Conservation (phyloP, 2,888 invertebrate species). For the Synergus laeviventris region DNA sequence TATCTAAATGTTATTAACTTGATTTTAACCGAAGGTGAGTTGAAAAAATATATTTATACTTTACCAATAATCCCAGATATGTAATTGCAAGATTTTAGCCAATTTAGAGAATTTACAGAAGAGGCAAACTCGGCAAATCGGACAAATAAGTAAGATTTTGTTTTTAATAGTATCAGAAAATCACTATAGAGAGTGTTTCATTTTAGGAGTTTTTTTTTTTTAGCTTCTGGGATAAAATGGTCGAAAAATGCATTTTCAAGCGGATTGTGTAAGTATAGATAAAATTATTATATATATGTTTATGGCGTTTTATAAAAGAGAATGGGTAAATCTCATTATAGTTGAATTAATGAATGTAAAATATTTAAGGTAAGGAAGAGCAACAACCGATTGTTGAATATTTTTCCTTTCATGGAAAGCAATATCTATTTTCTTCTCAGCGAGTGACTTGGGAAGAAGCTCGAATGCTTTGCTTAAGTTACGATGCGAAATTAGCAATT, state of each 20-base stretch:
- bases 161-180: neutral
- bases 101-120: neutral
- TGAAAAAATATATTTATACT: neutral
- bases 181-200: neutral
- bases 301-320: neutral
- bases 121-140: neutral
- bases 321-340: neutral
- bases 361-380: constrained; percentile 44
- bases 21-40: neutral
- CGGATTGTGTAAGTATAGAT: neutral
- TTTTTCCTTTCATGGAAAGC: constrained; percentile 75
- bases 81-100: neutral
- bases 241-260: neutral
- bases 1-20: neutral
- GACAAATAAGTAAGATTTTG: neutral
- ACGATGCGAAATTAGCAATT: constrained; percentile 70
- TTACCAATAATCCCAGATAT: neutral
- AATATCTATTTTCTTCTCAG: constrained; percentile 77
- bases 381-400: constrained; percentile 60
- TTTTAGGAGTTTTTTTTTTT: neutral
- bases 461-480: constrained; percentile 70
- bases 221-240: neutral
- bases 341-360: neutral
- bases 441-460: constrained; percentile 78
- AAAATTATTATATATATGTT: neutral